Percentiles rank a stretch among this genome's conserved stretches.
These are phyloP conservation scores for Cataglyphis livida DNA, from an alignment of 2,888 invertebrate species.

Conservation along the genomic window DNA sequence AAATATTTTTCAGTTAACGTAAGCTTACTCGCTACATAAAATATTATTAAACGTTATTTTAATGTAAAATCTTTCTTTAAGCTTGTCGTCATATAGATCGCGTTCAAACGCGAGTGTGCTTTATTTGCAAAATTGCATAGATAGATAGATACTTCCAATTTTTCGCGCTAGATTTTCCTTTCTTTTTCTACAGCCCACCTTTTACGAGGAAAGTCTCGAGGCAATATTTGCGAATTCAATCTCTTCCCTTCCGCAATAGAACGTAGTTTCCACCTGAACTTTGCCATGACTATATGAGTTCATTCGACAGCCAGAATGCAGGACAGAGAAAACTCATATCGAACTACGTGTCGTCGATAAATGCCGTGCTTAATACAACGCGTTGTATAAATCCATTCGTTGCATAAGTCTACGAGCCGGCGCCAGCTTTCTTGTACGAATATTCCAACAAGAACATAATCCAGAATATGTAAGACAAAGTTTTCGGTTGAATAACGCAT, in stretches of 20 bases:
- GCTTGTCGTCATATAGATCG: not conserved
- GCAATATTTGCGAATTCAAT: constrained; percentile 74
- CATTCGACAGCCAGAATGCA: constrained; percentile 46
- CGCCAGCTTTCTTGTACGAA: constrained; percentile 22
- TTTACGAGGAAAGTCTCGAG: constrained; percentile 61
- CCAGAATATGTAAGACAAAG: not conserved
- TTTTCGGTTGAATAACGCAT: constrained; percentile 5
- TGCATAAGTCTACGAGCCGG: constrained; percentile 24
- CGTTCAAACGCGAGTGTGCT: not conserved
- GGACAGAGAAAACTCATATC: constrained; percentile 25
- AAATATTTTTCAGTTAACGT: not conserved
- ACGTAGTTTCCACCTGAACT: constrained; percentile 46
- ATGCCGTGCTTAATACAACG: constrained; percentile 61
- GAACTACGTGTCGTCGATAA: constrained; percentile 66
- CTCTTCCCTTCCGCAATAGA: constrained; percentile 52
- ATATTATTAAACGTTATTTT: constrained; percentile 12
- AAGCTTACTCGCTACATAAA: not conserved
- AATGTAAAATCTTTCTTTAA: not conserved
- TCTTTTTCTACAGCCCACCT: constrained; percentile 29
- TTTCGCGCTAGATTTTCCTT: constrained; percentile 23
- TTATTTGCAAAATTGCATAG: constrained; percentile 9
- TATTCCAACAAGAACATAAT: constrained; percentile 25
- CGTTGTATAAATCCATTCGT: constrained; percentile 49
- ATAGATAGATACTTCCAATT: constrained; percentile 24
- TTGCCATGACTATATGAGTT: constrained; percentile 41